Evolutionary conservation across 2,113 vertebrate species (phyloP).

Genomic region (Rhinopithecus roxellana): DNA sequence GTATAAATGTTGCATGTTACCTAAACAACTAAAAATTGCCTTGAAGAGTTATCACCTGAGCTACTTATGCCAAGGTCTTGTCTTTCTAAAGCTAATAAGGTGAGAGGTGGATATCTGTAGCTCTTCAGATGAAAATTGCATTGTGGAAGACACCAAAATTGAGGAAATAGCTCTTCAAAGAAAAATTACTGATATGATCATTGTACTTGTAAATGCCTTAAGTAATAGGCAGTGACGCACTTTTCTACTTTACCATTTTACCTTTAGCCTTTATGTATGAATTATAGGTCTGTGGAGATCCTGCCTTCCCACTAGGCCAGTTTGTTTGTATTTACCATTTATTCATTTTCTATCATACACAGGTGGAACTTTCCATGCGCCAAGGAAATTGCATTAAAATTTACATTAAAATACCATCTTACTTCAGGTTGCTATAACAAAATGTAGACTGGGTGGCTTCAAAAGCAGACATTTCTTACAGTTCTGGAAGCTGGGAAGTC

Average conservation of each 20-base stretch:
- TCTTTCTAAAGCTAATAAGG: background rate
- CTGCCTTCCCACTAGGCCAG: background rate
- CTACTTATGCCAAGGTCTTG: background rate
- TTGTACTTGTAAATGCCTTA: background rate
- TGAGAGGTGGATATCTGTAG: background rate
- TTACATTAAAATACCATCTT: background rate
- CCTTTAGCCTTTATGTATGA: background rate
- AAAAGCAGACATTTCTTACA: background rate
- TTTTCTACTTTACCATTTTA: slow-evolving; percentile 12
- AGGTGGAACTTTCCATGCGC: background rate
- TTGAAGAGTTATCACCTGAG: background rate
- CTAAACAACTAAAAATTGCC: background rate
- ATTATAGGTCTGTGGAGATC: background rate
- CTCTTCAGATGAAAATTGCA: background rate
- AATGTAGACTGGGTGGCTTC: background rate
- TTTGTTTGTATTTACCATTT: background rate
- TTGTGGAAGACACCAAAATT: background rate
- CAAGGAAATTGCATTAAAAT: slow-evolving; percentile 11
- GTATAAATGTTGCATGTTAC: background rate
- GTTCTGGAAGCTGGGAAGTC: background rate
- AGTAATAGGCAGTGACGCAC: background rate
- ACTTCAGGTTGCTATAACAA: background rate
- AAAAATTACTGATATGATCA: background rate
- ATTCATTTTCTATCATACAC: background rate
- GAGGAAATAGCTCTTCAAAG: background rate